Base-by-base conservation (phyloP, 2,113 vertebrate genomes). In the Orientallactaga bullata region DNA sequence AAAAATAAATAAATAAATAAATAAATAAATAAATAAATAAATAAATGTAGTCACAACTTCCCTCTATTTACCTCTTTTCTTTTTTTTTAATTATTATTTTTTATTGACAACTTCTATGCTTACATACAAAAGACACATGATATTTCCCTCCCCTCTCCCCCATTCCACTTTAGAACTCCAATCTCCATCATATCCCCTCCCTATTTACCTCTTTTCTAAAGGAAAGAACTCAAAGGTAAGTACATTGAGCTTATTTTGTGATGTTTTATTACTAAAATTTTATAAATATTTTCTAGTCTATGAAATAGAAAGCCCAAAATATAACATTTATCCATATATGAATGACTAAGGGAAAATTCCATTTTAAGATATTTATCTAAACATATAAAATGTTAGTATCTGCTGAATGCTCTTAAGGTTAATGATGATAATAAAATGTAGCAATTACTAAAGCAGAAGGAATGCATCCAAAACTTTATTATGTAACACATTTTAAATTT, bases 381-480 rank as follows among this genome's bases (percentile, higher is more conserved):
- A 32, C 26, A 24, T 42, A 85, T 85, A 88, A 85, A 90, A 60
- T 83, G 32, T 68, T 76, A 92, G 39, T 82, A 37, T 76, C 0
- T 65, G 11, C 39, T 95, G 60, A 86, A 35, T 88, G 65, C 81
- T 71, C 65, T 85, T 90, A 84, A 93, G 37, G 51, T 91, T 94
- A 87, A 76, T 90, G 94, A 94, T 85, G 95, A 76, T 0, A 39
- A 82, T 95, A 78, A 84, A 93, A 68, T 94, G 7, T 92, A 89
- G 86, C 55, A 37, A 61, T 96, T 96, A 94, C 42, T 93, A 69
- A 89, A 90, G 35, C n/a, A 91, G 77, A 51, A 61, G 86, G 68
- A 71, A 79, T 24, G 26, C 5, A 85, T 65, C 93, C 23, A 84
- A 73, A 93, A 79, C 35, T 94, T 81, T 92, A 85, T 82, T 37